Evolutionary conservation across 2,113 vertebrate genomes (phyloP), one percentile per base, ranked within the genome.

Genomic region (Bagarius yarrelli): DNA sequence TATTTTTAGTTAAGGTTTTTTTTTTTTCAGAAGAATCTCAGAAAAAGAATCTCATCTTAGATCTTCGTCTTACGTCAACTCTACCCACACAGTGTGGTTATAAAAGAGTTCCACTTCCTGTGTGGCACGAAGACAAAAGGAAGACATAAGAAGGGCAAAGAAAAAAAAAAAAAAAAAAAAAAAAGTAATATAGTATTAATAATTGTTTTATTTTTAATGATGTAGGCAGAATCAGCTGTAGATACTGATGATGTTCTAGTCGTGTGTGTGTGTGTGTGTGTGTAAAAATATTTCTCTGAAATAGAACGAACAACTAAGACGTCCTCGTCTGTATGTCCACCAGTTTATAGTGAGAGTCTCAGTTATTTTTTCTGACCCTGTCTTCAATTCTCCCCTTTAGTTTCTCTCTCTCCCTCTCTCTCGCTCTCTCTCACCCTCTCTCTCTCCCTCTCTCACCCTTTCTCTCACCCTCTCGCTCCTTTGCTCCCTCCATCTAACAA

Each of bases 301-400:
- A 36, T 21, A 34, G 47, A 76, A 76, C 47, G 47, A 23, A 44
- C 34, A 76, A 21, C 27, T 13, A 61, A 30, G 23, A 25, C 57
- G 19, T 60, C 57, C 11, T 57, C n/a, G 25, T 76, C 57, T 19
- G 19, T 34, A 78, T 19, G 18, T 52, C 52, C 18, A 53, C 27
- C 64, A 66, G 76, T 71, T 75, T 86, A 84, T 80, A 80, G 83
- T 75, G 81, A 85, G 71, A 78, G 81, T 80, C 80, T 73, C 76
- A 55, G 53, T 55, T 55, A 9, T 55, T 55, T 55, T 55, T n/a
- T 47, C 36, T 40, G 36, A 2, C 9, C 53, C 53, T 55, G 15
- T 55, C 53, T 55, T 21, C 47, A 5, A 50, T 50, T 13, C 53
- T 21, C 19, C 53, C 2, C 18, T 69, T 21, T 1, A 23, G 19